Conservation (phyloP, 2,888 invertebrate species). For the Agonopterix arenella region DNA sequence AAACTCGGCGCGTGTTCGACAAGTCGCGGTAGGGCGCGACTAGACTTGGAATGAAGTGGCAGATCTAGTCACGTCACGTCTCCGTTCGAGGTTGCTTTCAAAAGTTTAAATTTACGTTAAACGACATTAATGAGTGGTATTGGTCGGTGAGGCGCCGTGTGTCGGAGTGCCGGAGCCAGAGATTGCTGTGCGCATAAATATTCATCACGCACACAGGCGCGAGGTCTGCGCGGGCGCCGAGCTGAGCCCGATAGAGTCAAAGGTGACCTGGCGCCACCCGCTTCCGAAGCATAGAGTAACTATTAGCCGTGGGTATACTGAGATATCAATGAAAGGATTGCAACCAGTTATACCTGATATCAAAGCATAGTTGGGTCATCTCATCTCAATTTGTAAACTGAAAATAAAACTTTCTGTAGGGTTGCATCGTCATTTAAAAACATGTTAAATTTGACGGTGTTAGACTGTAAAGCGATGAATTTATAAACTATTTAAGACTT, state of each 20-base stretch:
- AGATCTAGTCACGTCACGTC: conserved; percentile 44
- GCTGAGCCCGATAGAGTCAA: conserved; percentile 41
- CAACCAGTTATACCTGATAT: neutral
- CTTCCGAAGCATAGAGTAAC: conserved; percentile 21
- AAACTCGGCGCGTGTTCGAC: conserved; percentile 49
- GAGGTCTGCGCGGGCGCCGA: conserved; percentile 34
- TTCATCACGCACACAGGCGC: conserved; percentile 31
- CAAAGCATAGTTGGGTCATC: neutral
- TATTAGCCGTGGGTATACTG: conserved; percentile 2
- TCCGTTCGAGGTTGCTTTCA: conserved; percentile 49
- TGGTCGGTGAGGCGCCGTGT: conserved; percentile 35
- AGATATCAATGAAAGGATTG: neutral
- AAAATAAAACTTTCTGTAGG: no score
- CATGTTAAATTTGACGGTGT: no score
- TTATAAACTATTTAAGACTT: no score
- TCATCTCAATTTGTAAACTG: no score
- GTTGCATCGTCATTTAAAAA: no score
- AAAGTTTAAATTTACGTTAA: conserved; percentile 62
- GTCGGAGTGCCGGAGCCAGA: conserved; percentile 31
- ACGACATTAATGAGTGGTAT: conserved; percentile 58
- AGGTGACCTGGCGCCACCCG: conserved; percentile 45
- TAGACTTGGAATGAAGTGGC: conserved; percentile 45
- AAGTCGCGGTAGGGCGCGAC: conserved; percentile 31
- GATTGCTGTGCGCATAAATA: conserved; percentile 50
- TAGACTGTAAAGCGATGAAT: no score